phyloP scores from a whole-genome alignment of 2,888 invertebrate species.

The Thysanoteuthis rhombus region DNA sequence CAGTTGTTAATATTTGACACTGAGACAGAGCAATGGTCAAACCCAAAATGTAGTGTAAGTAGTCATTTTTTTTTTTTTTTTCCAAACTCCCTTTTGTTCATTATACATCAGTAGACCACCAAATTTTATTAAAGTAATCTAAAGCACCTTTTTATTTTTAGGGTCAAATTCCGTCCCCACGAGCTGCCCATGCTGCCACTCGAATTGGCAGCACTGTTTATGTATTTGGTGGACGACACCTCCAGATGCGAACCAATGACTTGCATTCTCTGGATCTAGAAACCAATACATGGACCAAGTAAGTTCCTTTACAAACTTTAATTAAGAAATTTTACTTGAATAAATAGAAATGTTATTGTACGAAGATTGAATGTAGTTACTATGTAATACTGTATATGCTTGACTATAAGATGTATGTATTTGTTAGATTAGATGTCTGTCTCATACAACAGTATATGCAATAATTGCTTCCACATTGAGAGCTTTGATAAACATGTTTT shows the following conservation, averaged over 20 bases:
- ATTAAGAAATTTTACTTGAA: neutral
- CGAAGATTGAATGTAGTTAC: too few relatives aligned
- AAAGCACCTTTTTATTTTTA: slow-evolving; percentile 38
- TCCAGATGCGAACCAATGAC: slow-evolving; percentile 66
- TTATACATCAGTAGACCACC: too few relatives aligned
- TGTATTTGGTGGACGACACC: slow-evolving; percentile 69
- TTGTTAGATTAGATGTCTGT: too few relatives aligned
- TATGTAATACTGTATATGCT: too few relatives aligned
- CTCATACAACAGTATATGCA: too few relatives aligned
- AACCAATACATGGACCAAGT: slow-evolving; percentile 64
- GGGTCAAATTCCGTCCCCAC: slow-evolving; percentile 65
- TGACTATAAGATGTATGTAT: too few relatives aligned
- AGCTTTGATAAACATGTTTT: too few relatives aligned
- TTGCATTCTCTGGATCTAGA: slow-evolving; percentile 67
- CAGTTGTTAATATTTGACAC: slow-evolving; percentile 58
- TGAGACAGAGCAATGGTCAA: slow-evolving; percentile 48
- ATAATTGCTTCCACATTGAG: too few relatives aligned
- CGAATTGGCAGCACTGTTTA: slow-evolving; percentile 59
- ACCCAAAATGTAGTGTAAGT: slow-evolving; percentile 52
- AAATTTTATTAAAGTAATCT: neutral
- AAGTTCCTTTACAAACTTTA: neutral
- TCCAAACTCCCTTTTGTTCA: neutral
- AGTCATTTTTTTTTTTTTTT: neutral
- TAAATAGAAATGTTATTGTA: too few relatives aligned
- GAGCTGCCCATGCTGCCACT: slow-evolving; percentile 69